Evolutionary conservation across 2,888 invertebrate genomes (phyloP).

Genomic region (Drosophila formosana): DNA sequence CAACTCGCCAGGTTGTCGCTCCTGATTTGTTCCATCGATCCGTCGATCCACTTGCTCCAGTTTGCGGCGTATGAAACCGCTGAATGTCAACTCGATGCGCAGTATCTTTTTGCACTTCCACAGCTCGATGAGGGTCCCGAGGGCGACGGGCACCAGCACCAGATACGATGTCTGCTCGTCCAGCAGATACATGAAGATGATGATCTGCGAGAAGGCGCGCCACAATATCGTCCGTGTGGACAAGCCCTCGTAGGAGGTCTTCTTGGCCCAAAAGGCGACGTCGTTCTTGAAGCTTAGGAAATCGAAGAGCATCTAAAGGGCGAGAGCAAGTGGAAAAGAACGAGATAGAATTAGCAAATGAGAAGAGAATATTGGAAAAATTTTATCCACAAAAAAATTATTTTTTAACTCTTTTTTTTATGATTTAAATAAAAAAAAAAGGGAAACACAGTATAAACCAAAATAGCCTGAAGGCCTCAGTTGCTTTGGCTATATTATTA

Average conservation of each 20-base stretch:
- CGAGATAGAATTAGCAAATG: background rate
- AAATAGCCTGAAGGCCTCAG: too few species aligned
- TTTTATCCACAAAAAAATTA: too few species aligned
- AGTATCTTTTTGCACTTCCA: conserved; percentile 98
- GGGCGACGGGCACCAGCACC: conserved; percentile 93
- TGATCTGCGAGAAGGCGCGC: conserved; percentile 96
- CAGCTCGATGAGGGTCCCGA: conserved; percentile 95
- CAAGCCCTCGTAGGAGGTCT: conserved; percentile 94
- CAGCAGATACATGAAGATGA: conserved; percentile 96
- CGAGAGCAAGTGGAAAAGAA: background rate
- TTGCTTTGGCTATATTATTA: too few species aligned
- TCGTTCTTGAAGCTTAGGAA: conserved; percentile 99
- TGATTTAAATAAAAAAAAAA: too few species aligned
- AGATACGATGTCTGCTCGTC: conserved; percentile 97
- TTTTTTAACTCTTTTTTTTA: too few species aligned
- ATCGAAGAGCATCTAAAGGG: conserved; percentile 94
- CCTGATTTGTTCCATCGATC: conserved; percentile 28
- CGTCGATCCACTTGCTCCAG: conserved; percentile 53
- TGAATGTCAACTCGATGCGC: conserved; percentile 88
- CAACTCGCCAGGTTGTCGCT: conserved; percentile 66
- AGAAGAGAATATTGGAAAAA: too few species aligned
- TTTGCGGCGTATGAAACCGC: conserved; percentile 65
- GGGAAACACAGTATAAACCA: too few species aligned
- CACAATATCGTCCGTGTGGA: conserved; percentile 96
- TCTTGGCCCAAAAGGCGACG: conserved; percentile 96